Base-by-base conservation (phyloP, 1,140 invertebrate genomes). In the Geopemphigus sp. region DNA sequence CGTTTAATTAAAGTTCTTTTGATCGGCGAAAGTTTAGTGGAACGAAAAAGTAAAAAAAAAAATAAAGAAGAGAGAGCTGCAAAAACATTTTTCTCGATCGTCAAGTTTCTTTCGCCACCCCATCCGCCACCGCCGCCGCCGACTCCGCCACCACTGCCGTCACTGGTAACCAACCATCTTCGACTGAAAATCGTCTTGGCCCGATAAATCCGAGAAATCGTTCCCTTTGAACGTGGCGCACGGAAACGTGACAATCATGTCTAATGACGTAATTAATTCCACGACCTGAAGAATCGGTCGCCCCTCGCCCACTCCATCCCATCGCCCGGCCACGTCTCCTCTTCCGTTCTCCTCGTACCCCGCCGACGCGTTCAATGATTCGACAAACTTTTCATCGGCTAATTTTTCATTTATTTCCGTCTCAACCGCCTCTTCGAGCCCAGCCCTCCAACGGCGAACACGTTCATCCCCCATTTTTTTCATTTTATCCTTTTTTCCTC, bases 331-430 rank as follows among this genome's bases (percentile, higher is more conserved):
- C n/a, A n/a, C n/a, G n/a, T n/a, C n/a, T n/a, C n/a, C n/a, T n/a
- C n/a, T n/a, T n/a, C n/a, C n/a, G n/a, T n/a, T n/a, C n/a, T n/a
- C n/a, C n/a, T 15, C 32, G 15, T 15, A n/a, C 22, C 74, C 32
- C 73, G 32, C 22, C 39, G 57, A 47, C 57, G 74, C 74, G 74
- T 78, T 78, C 74, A n/a, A 78, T 78, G 74, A 78, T 78, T 78
- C 74, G 74, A 78, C 74, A 78, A 78, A 78, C 74, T 78, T 78
- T 78, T 78, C 74, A 47, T 63, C 57, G 74, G 57, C 74, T 78
- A 63, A 78, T 78, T 78, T 78, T 78, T 78, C 74, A 74, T 78
- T 78, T 78, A 78, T 78, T 78, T 78, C 74, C 74, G 56, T 61
- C 74, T 78, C 74, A 29, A 63, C 57, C 57, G 73, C 22, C 73